phyloP scores from a whole-genome alignment of 2,113 vertebrate genomes.

The Oncorhynchus clarkii region DNA sequence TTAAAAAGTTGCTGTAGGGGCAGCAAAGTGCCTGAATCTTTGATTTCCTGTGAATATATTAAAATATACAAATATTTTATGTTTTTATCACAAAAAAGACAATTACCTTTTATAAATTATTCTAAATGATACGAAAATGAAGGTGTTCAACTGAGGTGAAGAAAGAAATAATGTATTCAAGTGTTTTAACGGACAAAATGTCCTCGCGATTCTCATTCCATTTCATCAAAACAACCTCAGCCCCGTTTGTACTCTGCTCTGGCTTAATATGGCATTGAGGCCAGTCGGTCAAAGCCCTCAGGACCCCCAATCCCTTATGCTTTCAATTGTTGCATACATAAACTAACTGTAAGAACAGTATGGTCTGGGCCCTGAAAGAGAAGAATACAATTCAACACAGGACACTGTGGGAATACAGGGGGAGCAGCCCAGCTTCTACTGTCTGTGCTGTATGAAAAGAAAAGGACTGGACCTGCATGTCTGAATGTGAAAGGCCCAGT shows the following conservation, averaged over 20 bases:
- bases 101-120: constrained; percentile 77
- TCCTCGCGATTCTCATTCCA: neutral
- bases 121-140: constrained; percentile 68
- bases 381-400: constrained; percentile 39
- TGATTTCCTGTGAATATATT: constrained; percentile 81
- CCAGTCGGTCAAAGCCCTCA: neutral
- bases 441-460: constrained; percentile 44
- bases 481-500: constrained; percentile 64
- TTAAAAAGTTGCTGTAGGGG: constrained; percentile 65
- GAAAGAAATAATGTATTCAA: constrained; percentile 8
- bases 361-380: neutral
- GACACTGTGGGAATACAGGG: constrained; percentile 39
- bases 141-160: constrained; percentile 43
- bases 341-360: constrained; percentile 6
- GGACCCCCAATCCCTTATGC: neutral
- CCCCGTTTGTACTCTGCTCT: constrained; percentile 7
- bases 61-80: constrained; percentile 77
- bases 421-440: constrained; percentile 48
- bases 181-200: neutral
- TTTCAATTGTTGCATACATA: constrained; percentile 3
- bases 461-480: constrained; percentile 13
- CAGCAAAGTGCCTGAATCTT: constrained; percentile 74
- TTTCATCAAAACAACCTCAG: neutral
- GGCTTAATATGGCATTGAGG: neutral
- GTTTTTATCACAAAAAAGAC: constrained; percentile 74